Conservation (phyloP, 37 sponge, comb jelly and placozoan species). For the Cladorhizidae sp. region DNA sequence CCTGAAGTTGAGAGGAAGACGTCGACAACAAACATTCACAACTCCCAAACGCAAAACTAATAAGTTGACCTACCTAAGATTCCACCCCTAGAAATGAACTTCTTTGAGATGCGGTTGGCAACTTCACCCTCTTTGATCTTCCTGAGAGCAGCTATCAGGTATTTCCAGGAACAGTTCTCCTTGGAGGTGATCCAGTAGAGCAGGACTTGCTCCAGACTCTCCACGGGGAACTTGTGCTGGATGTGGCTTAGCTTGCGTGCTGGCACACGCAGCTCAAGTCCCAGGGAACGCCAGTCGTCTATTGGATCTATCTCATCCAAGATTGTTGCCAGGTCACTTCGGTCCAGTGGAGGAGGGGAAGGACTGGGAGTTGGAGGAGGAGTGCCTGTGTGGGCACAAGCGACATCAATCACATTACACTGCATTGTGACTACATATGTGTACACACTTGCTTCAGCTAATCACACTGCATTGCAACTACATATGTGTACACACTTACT, state of each 20-base stretch:
- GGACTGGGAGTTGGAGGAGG: too few relatives aligned
- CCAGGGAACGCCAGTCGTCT: constrained; percentile 10
- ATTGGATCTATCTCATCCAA: background rate
- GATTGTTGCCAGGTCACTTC: background rate
- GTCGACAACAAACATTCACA: too few relatives aligned
- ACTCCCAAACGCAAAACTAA: too few relatives aligned
- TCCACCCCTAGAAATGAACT: background rate
- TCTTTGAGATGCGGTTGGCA: background rate
- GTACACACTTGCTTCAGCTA: background rate
- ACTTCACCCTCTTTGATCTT: background rate
- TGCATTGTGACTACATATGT: background rate
- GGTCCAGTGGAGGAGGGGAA: background rate
- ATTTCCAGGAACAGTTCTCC: constrained; percentile 1
- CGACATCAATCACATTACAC: background rate
- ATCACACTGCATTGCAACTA: too few relatives aligned
- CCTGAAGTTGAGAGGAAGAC: background rate
- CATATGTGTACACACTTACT: too few relatives aligned
- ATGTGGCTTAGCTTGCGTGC: constrained; percentile 4
- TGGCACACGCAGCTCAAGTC: constrained; percentile 10
- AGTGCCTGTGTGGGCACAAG: background rate
- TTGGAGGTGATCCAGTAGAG: background rate
- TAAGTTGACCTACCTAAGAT: too few relatives aligned
- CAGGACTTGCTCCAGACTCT: background rate
- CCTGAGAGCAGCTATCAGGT: background rate
- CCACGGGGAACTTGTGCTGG: constrained; percentile 11